These are phyloP conservation scores for Speoplatyrhinus poulsoni DNA, from an alignment of 2,113 vertebrate species.

Conservation along the genomic window DNA sequence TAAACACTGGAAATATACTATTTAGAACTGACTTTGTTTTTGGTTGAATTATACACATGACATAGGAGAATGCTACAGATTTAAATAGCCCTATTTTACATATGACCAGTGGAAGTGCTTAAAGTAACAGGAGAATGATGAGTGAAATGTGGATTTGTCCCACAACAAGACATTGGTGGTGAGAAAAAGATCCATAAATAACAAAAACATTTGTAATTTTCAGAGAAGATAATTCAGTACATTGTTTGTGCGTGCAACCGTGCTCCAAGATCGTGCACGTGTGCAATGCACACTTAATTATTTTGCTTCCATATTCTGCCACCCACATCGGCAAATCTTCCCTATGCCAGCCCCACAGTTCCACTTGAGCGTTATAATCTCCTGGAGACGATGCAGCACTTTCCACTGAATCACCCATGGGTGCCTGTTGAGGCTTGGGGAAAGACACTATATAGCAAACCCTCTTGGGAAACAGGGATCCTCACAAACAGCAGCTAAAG, in stretches of 20 bases:
- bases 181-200: neutral
- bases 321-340: neutral
- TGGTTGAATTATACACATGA: neutral
- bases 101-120: too few species aligned
- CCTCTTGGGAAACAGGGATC: neutral
- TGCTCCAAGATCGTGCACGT: neutral
- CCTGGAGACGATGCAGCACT: neutral
- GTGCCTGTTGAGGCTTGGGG: neutral
- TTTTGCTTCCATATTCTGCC: neutral
- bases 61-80: too few species aligned
- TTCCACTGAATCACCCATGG: neutral
- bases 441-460: neutral
- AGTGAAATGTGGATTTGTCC: slow-evolving; percentile 3
- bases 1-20: neutral
- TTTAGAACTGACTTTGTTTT: neutral
- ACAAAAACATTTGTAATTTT: neutral
- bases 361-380: neutral
- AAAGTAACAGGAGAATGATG: neutral
- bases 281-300: neutral
- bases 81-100: too few species aligned
- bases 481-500: neutral
- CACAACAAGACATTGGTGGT: neutral
- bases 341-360: neutral
- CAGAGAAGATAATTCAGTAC: neutral
- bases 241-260: neutral